Base-by-base conservation (phyloP, 2,113 vertebrate species). In the Tragelaphus scriptus region DNA sequence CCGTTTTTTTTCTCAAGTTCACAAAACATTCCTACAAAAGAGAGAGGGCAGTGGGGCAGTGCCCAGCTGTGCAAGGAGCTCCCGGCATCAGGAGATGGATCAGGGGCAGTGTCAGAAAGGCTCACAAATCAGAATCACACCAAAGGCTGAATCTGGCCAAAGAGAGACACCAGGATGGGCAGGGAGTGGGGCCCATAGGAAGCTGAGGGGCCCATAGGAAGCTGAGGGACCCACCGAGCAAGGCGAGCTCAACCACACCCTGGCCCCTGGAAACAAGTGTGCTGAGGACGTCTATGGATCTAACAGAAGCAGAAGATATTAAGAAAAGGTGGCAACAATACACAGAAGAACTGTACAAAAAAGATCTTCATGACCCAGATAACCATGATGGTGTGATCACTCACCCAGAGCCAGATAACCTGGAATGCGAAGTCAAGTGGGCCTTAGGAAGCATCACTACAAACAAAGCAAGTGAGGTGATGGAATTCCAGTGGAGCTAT, bases 1-100 rank as follows among this genome's bases (percentile, higher is more conserved):
- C 97, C 87, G 2, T 15, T 75, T 97, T 98, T 98, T 97, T 97
- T 97, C 97, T 98, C 85, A 98, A 98, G 98, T 97, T 98, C 97
- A 98, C 86, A 77, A 97, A 98, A 95, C 97, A 97, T 97, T 97
- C 98, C 96, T 85, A 68, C 32, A 51, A 23, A 26, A 98, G 84
- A 79, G 94, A 88, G 88, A 81, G 91, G 96, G 65, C 25, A 30
- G 82, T 53, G 15, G 87, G 96, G 93, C 85, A 16, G 94, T 85
- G 7, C 17, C 7, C 1, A 30, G 26, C 3, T 2, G n/a, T 44
- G 68, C 87, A 77, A 95, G 53, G 88, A 85, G 82, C 71, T 9
- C 30, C 47, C 51, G 28, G 86, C 71, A 49, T 36, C 63, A 36
- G 65, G 61, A 4, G 25, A 32, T 7, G 0, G 2, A 13, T 49